phyloP scores from a whole-genome alignment of 2,113 vertebrate species.

The Riparia riparia region DNA sequence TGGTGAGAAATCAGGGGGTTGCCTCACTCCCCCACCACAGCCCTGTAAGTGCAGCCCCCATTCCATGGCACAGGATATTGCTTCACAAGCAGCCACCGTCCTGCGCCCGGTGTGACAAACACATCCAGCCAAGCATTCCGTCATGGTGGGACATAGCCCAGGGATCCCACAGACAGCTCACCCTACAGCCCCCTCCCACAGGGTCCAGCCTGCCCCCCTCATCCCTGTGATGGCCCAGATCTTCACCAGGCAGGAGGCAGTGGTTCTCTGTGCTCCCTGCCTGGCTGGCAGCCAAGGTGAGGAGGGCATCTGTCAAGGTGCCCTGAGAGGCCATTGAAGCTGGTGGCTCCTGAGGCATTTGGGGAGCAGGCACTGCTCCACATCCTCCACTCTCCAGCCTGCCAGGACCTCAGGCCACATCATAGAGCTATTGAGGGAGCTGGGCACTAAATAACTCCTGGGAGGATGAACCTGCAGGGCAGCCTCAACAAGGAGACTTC shows the following conservation, averaged over 20 bases:
- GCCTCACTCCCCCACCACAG: neutral
- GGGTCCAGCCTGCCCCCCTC: neutral
- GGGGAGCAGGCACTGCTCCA: neutral
- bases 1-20: neutral
- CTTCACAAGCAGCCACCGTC: neutral
- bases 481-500: accelerated
- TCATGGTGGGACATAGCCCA: accelerated
- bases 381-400: neutral
- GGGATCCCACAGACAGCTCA: neutral
- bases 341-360: neutral
- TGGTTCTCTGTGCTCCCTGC: neutral
- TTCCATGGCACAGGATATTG: slow-evolving; percentile 2
- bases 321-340: neutral
- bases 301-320: accelerated
- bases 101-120: accelerated
- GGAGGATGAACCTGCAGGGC: neutral
- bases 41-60: neutral
- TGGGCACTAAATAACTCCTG: neutral
- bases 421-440: neutral
- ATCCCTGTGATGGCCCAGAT: neutral
- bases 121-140: neutral
- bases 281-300: accelerated
- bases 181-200: accelerated
- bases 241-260: neutral
- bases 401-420: neutral